Evolutionary conservation across 2,888 invertebrate genomes (phyloP).

Genomic region (Protula sp.): DNA sequence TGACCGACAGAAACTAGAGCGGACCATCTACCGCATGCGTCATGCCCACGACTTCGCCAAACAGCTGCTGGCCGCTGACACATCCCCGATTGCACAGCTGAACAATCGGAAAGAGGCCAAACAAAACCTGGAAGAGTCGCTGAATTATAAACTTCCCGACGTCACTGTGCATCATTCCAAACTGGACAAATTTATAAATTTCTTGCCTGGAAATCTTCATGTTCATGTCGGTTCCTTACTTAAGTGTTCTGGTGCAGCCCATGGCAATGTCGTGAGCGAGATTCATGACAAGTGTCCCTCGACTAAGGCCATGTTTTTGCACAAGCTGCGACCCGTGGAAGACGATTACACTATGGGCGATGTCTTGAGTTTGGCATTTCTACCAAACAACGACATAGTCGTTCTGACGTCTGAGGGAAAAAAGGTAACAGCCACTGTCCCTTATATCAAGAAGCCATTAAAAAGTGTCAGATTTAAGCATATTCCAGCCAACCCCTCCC

Average conservation of each 20-base stretch:
- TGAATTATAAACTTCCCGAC: constrained; percentile 20
- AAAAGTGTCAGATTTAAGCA: too few relatives aligned
- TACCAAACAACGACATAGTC: constrained; percentile 14
- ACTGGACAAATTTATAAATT: constrained; percentile 15
- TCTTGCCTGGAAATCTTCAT: constrained; percentile 12
- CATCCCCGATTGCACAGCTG: constrained; percentile 22
- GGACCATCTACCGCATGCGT: constrained; percentile 17
- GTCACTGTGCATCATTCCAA: constrained; percentile 14
- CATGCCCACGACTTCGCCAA: constrained; percentile 21
- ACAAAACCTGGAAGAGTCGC: constrained; percentile 16
- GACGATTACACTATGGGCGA: constrained; percentile 9
- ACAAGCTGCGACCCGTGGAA: constrained; percentile 11
- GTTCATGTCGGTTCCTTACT: constrained; percentile 15
- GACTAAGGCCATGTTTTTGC: constrained; percentile 14
- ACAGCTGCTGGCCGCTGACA: constrained; percentile 18
- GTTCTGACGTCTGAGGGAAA: constrained; percentile 10
- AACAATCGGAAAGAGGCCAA: constrained; percentile 20
- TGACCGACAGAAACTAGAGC: constrained; percentile 19
- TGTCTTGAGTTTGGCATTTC: constrained; percentile 12
- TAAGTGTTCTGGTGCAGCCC: constrained; percentile 4
- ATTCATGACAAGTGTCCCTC: constrained; percentile 11
- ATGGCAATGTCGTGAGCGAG: constrained; percentile 2
- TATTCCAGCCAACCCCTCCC: too few relatives aligned
- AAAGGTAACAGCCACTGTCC: constrained; percentile 17
- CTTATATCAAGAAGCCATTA: too few relatives aligned